A percentile compares a stretch with the other conserved stretches of the same genome.
Evolutionary conservation across 2,113 vertebrate genomes (phyloP).

Genomic region (Hymenochirus boettgeri): DNA sequence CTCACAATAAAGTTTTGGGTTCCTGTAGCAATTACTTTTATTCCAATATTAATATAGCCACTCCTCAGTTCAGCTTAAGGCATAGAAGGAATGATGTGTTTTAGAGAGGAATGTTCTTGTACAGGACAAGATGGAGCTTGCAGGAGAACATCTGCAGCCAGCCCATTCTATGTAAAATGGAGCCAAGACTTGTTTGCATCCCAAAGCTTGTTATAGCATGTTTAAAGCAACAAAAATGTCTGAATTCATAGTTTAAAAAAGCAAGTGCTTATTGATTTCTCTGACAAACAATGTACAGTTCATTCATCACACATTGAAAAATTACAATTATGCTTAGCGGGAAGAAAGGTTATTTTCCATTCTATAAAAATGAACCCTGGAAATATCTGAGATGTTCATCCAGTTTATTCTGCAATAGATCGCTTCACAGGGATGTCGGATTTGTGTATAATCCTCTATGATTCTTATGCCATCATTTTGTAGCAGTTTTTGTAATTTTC

Average conservation of each 20-base stretch:
- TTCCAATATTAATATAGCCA: slow-evolving; percentile 28
- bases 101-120: slow-evolving; percentile 85
- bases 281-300: slow-evolving; percentile 23
- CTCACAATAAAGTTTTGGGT: neutral
- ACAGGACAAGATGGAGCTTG: slow-evolving; percentile 91
- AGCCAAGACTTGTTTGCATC: slow-evolving; percentile 95
- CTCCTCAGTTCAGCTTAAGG: slow-evolving; percentile 74
- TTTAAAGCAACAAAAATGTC: slow-evolving; percentile 66
- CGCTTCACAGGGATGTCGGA: no score
- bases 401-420: no score
- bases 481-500: no score
- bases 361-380: neutral
- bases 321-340: slow-evolving; percentile 5
- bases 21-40: slow-evolving; percentile 30
- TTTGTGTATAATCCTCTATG: no score
- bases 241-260: slow-evolving; percentile 57
- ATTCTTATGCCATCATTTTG: no score
- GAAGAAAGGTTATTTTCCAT: neutral
- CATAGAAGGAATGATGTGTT: slow-evolving; percentile 74
- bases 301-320: slow-evolving; percentile 22
- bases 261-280: slow-evolving; percentile 37
- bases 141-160: slow-evolving; percentile 90
- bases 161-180: slow-evolving; percentile 83
- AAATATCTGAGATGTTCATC: neutral
- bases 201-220: slow-evolving; percentile 82